Evolutionary conservation across 2,888 invertebrate species (phyloP), one percentile per base, ranked within the genome.

Genomic region (Hydropsyche betteni): DNA sequence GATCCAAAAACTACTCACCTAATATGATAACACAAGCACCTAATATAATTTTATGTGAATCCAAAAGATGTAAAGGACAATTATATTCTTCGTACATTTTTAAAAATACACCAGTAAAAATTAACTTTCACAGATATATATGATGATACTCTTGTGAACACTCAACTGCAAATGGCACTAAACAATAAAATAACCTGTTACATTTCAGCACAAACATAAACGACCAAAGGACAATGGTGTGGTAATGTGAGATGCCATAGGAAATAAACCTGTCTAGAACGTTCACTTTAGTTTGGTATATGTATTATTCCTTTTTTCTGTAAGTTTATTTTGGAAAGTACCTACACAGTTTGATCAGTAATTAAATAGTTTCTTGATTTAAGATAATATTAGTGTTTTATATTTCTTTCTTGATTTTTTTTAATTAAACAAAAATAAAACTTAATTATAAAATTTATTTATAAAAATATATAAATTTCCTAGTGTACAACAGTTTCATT

Each of bases 11-110:
- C 36, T 52, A 85, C 88, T 84, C 81, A 88, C 88, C 88, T 82
- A 88, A 88, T 79, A 88, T 83, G 81, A 88, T 83, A 74, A 88
- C 86, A 81, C 87, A 88, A 79, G 86, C 84, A 82, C 88, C 88
- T 80, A 89, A 81, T 77, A 88, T 82, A 68, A 85, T 85, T 83
- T 88, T 88, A 81, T 87, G 87, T 64, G 88, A 88, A 83, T 88
- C 88, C 81, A 88, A 86, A 80, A 86, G 86, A 85, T 86, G 87
- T 87, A 86, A 88, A 80, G 87, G 87, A 82, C 88, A 88, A 80
- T 86, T 87, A 80, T 86, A 85, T 81, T 86, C 85, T 79, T 73
- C 68, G 38, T 76, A 75, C 76, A 78, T 78, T 76, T 77, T 78
- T 55, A 16, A 58, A 58, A 16, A 16, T 24, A 24, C 58, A 58